Conservation (phyloP, 2,888 invertebrate species). For the Eilema caniola region DNA sequence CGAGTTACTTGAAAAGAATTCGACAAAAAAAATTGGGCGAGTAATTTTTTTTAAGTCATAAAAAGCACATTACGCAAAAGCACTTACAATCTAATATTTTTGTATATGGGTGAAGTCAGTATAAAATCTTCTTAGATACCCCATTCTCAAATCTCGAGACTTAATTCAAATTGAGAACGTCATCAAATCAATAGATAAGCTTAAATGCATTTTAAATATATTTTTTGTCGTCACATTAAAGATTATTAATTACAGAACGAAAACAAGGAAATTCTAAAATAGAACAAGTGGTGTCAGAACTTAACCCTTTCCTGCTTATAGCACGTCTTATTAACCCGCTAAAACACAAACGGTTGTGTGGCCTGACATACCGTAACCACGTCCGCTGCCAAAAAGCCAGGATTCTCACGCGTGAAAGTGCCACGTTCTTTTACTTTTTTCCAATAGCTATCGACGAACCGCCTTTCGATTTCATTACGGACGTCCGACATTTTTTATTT, state of each 20-base stretch:
- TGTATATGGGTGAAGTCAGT: no score
- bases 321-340: slow-evolving; percentile 63
- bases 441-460: slow-evolving; percentile 86
- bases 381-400: slow-evolving; percentile 74
- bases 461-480: slow-evolving; percentile 87
- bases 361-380: slow-evolving; percentile 56
- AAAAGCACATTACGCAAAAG: no score
- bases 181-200: no score
- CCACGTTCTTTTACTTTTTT: slow-evolving; percentile 83
- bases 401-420: slow-evolving; percentile 86
- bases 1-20: no score
- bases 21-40: no score
- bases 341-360: slow-evolving; percentile 57
- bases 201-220: no score
- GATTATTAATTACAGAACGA: neutral
- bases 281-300: neutral
- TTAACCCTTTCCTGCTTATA: slow-evolving; percentile 10
- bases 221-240: no score
- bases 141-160: no score
- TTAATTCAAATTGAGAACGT: no score
- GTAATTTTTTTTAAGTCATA: no score
- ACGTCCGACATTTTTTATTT: slow-evolving; percentile 85
- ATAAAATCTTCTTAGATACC: no score
- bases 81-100: no score
- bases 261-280: neutral